A percentile compares a stretch with the other conserved stretches of the same genome.
Conservation (phyloP, 2,113 vertebrate species). For the Arothron firmamentum region DNA sequence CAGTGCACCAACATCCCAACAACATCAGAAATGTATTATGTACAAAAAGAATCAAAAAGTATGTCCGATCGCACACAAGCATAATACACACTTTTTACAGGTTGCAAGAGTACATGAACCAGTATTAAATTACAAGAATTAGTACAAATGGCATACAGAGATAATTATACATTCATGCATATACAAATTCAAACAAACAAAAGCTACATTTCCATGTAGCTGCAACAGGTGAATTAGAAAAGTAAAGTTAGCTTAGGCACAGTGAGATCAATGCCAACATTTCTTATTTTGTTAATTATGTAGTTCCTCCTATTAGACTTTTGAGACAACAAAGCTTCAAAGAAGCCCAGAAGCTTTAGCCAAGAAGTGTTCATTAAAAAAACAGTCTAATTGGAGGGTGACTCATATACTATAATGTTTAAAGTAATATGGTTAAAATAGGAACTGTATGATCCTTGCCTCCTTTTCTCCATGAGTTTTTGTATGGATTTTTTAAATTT, state of each 20-base stretch:
- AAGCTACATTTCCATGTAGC: conserved; percentile 45
- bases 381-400: neutral
- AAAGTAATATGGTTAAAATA: neutral
- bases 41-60: conserved; percentile 29
- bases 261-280: neutral
- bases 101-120: conserved; percentile 32
- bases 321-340: neutral
- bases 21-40: conserved; percentile 27
- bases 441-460: conserved; percentile 1
- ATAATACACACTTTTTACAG: conserved; percentile 37
- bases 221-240: conserved; percentile 37
- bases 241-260: conserved; percentile 26
- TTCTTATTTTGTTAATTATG: neutral
- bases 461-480: conserved; percentile 10
- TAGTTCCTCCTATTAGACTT: neutral
- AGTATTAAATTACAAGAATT: conserved; percentile 53
- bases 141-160: conserved; percentile 48
- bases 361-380: neutral
- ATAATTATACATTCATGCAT: conserved; percentile 64
- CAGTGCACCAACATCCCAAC: conserved; percentile 48
- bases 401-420: neutral
- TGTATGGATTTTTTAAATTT: conserved; percentile 24
- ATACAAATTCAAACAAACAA: conserved; percentile 34
- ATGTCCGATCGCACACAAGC: conserved; percentile 26
- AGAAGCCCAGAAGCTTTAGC: neutral